Evolutionary conservation across 2,888 invertebrate genomes (phyloP).

Genomic region (Leptarthrus brevirostris): DNA sequence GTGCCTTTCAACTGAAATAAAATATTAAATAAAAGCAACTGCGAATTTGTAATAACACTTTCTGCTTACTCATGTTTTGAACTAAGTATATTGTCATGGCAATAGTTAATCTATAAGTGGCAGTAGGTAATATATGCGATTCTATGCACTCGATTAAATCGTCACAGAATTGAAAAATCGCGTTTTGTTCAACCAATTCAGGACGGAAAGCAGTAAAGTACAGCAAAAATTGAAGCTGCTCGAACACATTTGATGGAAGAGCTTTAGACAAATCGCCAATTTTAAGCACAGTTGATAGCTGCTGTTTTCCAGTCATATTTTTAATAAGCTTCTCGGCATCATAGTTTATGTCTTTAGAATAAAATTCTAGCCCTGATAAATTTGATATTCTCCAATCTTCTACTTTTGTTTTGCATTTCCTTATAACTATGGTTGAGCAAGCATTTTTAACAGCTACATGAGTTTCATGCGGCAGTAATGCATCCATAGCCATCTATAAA

Average conservation of each 20-base stretch:
- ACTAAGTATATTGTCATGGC: slow-evolving; percentile 60
- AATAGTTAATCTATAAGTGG: slow-evolving; percentile 61
- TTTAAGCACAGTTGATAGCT: slow-evolving; percentile 44
- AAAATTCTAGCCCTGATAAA: slow-evolving; percentile 62
- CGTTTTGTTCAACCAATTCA: slow-evolving; percentile 56
- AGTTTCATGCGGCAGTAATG: slow-evolving; percentile 70
- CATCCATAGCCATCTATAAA: slow-evolving; percentile 62
- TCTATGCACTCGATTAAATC: slow-evolving; percentile 58
- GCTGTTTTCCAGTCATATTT: slow-evolving; percentile 51
- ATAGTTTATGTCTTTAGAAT: slow-evolving; percentile 63
- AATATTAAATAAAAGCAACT: too few species aligned
- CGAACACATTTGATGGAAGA: slow-evolving; percentile 60
- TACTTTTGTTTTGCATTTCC: slow-evolving; percentile 69
- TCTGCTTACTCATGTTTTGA: slow-evolving; percentile 60
- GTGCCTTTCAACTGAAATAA: slow-evolving; percentile 56
- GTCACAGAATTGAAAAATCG: slow-evolving; percentile 56
- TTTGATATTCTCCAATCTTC: slow-evolving; percentile 71
- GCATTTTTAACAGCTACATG: slow-evolving; percentile 68
- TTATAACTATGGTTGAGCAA: slow-evolving; percentile 69
- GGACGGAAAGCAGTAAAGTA: slow-evolving; percentile 60
- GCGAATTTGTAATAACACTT: not conserved
- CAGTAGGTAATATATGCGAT: slow-evolving; percentile 57
- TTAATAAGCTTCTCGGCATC: slow-evolving; percentile 58
- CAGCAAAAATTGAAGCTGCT: slow-evolving; percentile 62
- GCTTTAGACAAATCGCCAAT: slow-evolving; percentile 51